Conservation (phyloP, 2,888 invertebrate genomes). For the Ormyrus rosae region DNA sequence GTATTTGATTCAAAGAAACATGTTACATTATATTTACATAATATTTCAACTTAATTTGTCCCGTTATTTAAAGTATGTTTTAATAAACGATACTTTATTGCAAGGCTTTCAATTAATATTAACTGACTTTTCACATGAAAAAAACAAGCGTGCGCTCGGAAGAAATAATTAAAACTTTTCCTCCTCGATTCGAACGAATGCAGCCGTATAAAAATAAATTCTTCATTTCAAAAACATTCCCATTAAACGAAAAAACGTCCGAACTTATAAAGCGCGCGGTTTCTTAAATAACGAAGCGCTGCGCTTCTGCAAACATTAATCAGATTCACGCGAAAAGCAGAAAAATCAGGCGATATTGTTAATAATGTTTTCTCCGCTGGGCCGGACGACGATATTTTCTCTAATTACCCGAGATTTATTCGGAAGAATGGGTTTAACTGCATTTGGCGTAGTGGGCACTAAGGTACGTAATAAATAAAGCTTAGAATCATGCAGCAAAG, state of each 20-base stretch:
- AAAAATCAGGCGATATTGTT: too few relatives aligned
- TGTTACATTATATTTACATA: neutral
- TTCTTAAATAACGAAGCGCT: too few relatives aligned
- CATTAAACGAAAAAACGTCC: neutral
- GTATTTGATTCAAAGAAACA: too few relatives aligned
- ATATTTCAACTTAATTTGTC: neutral
- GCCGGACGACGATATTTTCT: slow-evolving; percentile 14
- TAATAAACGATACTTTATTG: neutral
- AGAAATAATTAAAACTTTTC: neutral
- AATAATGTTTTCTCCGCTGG: neutral
- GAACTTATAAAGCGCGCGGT: neutral
- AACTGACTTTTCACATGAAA: neutral
- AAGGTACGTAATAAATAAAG: slow-evolving; percentile 39
- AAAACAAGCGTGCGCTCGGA: neutral
- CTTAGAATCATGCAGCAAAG: slow-evolving; percentile 13
- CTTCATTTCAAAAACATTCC: neutral
- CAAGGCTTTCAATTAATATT: slow-evolving; percentile 1
- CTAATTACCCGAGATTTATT: slow-evolving; percentile 40
- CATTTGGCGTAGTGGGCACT: neutral
- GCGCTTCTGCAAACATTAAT: slow-evolving; percentile 1
- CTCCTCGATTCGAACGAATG: neutral
- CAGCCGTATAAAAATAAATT: too few relatives aligned
- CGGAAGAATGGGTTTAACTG: neutral
- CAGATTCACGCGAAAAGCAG: neutral
- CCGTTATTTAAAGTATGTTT: neutral